A percentile compares a stretch with the other conserved stretches of the same genome.
These are phyloP conservation scores for Mola mola DNA, from an alignment of 2,113 vertebrate species.

Conservation along the genomic window DNA sequence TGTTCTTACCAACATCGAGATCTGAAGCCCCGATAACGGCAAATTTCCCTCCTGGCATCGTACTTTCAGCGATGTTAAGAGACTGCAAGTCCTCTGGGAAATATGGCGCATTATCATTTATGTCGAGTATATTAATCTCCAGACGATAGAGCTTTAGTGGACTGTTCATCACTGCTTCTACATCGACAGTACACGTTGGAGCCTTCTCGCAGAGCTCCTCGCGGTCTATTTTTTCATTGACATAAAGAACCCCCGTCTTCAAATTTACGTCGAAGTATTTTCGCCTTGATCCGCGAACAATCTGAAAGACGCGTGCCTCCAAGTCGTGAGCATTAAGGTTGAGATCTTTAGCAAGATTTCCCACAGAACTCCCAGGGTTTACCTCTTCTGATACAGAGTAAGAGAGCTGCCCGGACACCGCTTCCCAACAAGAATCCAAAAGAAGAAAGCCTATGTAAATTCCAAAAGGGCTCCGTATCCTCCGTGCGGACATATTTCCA, in stretches of 20 bases:
- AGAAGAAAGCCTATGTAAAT: constrained; percentile 38
- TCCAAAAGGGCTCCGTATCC: background rate
- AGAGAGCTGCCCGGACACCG: constrained; percentile 60
- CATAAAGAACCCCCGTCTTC: constrained; percentile 75
- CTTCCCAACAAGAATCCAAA: constrained; percentile 43
- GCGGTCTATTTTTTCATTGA: constrained; percentile 71
- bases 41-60: constrained; percentile 57
- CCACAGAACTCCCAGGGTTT: constrained; percentile 74
- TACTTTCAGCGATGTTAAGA: constrained; percentile 63
- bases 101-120: constrained; percentile 73
- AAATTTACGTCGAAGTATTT: constrained; percentile 80
- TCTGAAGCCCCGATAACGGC: constrained; percentile 50
- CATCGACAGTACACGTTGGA: constrained; percentile 52
- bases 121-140: constrained; percentile 69
- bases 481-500: constrained; percentile 35
- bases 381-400: constrained; percentile 80
- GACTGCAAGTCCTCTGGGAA: constrained; percentile 57
- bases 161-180: constrained; percentile 71
- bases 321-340: constrained; percentile 72
- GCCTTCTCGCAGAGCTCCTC: constrained; percentile 63
- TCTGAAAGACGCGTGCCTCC: constrained; percentile 74
- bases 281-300: constrained; percentile 66
- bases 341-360: constrained; percentile 80
- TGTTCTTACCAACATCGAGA: constrained; percentile 64
- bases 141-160: constrained; percentile 73